A percentile compares a stretch with the other conserved stretches of the same genome.
These are phyloP conservation scores for Chalcis sispes DNA, from an alignment of 2,888 invertebrate species.

Conservation along the genomic window DNA sequence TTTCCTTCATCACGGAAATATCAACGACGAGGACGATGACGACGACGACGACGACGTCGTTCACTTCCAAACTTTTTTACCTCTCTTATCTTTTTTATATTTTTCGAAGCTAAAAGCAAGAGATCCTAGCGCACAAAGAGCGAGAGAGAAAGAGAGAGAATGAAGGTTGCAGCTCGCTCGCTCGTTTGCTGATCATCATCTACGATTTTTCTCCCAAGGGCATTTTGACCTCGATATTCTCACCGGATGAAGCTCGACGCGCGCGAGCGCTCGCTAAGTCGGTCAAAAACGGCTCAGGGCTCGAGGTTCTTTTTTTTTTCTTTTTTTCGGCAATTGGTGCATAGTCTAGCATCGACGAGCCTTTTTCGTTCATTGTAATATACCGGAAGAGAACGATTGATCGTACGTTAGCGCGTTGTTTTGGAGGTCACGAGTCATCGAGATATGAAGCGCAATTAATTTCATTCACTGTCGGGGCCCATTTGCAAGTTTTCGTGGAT, in stretches of 20 bases:
- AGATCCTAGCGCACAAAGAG: background rate
- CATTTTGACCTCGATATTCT: conserved; percentile 48
- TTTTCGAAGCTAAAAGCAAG: background rate
- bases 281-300: conserved; percentile 38
- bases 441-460: conserved; percentile 12
- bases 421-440: background rate
- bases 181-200: too few species aligned
- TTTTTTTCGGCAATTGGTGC: conserved; percentile 2
- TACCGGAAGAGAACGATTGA: background rate
- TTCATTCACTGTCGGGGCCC: too few species aligned
- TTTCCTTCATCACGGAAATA: conserved; percentile 23
- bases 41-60: too few species aligned
- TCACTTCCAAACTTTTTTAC: background rate
- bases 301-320: conserved; percentile 14
- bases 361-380: too few species aligned
- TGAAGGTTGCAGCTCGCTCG: conserved; percentile 15
- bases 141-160: too few species aligned
- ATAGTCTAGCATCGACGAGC: conserved; percentile 1
- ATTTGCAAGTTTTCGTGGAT: too few species aligned
- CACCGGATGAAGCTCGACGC: background rate
- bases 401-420: too few species aligned
- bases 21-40: conserved; percentile 22
- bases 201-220: conserved; percentile 42
- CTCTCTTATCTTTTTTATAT: background rate
- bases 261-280: conserved; percentile 13